Percentiles rank a stretch among this genome's conserved stretches.
Conservation (phyloP, 1,140 invertebrate species). For the Halictus rubicundus region DNA sequence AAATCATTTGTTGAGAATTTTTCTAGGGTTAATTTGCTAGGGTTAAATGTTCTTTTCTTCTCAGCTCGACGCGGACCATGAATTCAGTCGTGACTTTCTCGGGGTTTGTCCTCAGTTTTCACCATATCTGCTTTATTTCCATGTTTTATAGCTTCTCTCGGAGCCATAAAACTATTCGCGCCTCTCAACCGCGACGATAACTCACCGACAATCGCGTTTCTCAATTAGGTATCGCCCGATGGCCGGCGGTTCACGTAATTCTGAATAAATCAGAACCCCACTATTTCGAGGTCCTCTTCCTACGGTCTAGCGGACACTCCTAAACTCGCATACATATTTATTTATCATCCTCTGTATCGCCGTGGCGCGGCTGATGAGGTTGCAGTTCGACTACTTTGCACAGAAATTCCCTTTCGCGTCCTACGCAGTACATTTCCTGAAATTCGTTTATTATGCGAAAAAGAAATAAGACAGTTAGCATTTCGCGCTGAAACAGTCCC, state of each 20-base stretch:
- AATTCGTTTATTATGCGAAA: no score
- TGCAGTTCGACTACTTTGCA: neutral
- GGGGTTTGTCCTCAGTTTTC: slow-evolving; percentile 13
- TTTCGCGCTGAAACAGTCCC: no score
- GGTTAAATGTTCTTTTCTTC: neutral
- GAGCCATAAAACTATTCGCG: slow-evolving; percentile 74
- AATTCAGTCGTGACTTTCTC: neutral
- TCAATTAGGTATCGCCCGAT: slow-evolving; percentile 76
- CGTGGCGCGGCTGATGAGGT: no score
- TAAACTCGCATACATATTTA: slow-evolving; percentile 8
- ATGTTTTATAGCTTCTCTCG: slow-evolving; percentile 41
- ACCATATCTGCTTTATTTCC: slow-evolving; percentile 29
- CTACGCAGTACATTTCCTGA: no score
- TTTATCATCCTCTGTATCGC: neutral
- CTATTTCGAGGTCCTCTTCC: slow-evolving; percentile 62
- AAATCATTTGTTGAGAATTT: no score
- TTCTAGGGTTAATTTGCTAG: no score
- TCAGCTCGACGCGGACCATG: neutral
- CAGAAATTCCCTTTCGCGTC: neutral
- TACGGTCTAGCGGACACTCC: slow-evolving; percentile 19
- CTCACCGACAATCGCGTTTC: slow-evolving; percentile 76
- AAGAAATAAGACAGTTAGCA: no score
- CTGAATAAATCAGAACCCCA: slow-evolving; percentile 76
- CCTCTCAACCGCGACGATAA: slow-evolving; percentile 71
- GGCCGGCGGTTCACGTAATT: slow-evolving; percentile 73